phyloP scores from a whole-genome alignment of 2,113 vertebrate genomes.

The Alethe castanea region DNA sequence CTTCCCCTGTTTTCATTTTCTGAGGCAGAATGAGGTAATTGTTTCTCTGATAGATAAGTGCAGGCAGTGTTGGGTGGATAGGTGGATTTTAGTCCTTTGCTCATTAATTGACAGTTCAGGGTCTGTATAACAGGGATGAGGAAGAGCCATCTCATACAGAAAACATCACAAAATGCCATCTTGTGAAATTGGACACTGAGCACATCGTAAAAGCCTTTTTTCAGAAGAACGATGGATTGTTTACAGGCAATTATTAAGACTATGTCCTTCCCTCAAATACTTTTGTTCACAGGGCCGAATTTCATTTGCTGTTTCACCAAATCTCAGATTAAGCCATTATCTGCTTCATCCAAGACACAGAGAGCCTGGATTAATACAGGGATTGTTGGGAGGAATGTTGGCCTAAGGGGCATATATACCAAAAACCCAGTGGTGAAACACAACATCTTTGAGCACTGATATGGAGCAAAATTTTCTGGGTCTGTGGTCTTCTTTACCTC shows the following conservation, averaged over 20 bases:
- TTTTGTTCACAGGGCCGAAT: not conserved
- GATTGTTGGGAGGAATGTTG: not conserved
- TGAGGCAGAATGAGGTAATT: not conserved
- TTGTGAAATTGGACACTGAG: not conserved
- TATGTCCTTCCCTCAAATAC: not conserved
- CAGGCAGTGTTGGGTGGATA: not conserved
- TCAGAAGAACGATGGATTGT: not conserved
- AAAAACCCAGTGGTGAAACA: not conserved
- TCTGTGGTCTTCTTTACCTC: not conserved
- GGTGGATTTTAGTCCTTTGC: not conserved
- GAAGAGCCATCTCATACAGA: not conserved
- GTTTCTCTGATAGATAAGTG: not conserved
- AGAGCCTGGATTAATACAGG: not conserved
- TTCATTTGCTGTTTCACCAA: not conserved
- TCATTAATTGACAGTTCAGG: not conserved
- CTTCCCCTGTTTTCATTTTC: not conserved
- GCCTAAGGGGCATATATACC: not conserved
- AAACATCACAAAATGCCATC: not conserved
- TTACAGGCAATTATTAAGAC: not conserved
- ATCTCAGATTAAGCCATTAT: not conserved
- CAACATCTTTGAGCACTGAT: accelerated
- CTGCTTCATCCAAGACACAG: not conserved
- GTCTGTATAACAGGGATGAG: not conserved
- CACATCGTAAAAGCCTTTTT: not conserved
- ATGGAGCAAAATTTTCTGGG: not conserved